Evolutionary conservation across 2,888 invertebrate genomes (phyloP), one percentile per base, ranked within the genome.

Genomic region (Saturnia pavonia): DNA sequence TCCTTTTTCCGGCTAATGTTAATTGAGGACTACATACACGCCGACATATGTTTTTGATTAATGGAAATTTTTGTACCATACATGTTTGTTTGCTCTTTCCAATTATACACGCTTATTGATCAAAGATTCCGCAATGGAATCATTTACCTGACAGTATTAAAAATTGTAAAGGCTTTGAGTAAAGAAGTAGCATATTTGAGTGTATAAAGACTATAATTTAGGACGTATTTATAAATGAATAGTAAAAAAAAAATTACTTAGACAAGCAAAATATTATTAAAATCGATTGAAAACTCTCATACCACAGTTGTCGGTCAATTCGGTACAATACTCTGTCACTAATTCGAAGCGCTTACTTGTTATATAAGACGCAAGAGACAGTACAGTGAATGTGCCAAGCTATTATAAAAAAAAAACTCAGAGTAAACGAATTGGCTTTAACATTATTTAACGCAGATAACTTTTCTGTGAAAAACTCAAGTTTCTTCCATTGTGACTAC

Each of bases 1-100:
- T 51, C 67, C 66, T 67, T 54, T 66, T 54, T 75, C 65, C 34
- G 65, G 19, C 65, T 65, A n/a, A 65, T 40, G 65, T 40, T 40
- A 65, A 65, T 40, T 19, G 19, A 27, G 25, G 25, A 14, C 27
- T 27, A 60, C 27, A 60, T 60, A 14, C 27, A 27, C 40, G 65
- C 65, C 40, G 40, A 65, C 65, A 8, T 65, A 40, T 65, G n/a
- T 40, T 65, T 40, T 40, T 63, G 27, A 63, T 63, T 65, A 63
- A 63, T 65, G 40, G 40, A 19, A 65, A 19, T 34, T 4, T n/a
- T 65, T 40, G 11, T 40, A 40, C 40, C 22, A 22, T 22, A n/a
- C 11, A 1, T 40, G 11, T 65, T 60, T 27, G 25, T 60, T 60
- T 60, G 14, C 12, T 60, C 27, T 27, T 60, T 27, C 4, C 27